Evolutionary conservation across 2,888 invertebrate species (phyloP).

Genomic region (Polylopha cassiicola): DNA sequence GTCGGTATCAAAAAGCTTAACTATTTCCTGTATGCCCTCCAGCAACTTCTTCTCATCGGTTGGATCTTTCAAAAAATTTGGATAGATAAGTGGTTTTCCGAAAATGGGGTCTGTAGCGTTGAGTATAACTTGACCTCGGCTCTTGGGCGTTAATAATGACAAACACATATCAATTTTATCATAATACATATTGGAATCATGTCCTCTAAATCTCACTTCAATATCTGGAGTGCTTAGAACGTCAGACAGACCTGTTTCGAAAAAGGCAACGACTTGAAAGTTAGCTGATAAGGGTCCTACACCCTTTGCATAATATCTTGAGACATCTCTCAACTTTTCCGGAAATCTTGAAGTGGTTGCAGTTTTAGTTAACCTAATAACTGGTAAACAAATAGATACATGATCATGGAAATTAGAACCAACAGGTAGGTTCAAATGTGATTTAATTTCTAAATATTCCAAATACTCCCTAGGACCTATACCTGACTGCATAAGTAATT

Average conservation of each 20-base stretch:
- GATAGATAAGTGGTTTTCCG: constrained; percentile 64
- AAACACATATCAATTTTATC: constrained; percentile 63
- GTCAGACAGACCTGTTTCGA: constrained; percentile 60
- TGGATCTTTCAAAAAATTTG: constrained; percentile 60
- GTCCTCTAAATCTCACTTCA: constrained; percentile 64
- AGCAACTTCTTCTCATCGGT: constrained; percentile 58
- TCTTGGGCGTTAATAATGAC: constrained; percentile 63
- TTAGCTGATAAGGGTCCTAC: constrained; percentile 64
- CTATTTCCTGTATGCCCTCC: constrained; percentile 61
- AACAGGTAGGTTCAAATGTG: constrained; percentile 56
- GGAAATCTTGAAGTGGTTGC: constrained; percentile 54
- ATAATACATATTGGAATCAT: constrained; percentile 70
- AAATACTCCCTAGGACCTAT: constrained; percentile 65
- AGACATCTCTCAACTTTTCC: constrained; percentile 63
- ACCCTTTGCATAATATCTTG: constrained; percentile 60
- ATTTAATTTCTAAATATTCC: constrained; percentile 59
- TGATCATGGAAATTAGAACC: constrained; percentile 71
- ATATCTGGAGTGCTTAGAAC: constrained; percentile 62
- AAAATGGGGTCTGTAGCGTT: constrained; percentile 58
- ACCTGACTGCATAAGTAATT: constrained; percentile 67
- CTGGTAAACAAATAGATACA: constrained; percentile 63
- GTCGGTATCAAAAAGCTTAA: constrained; percentile 66
- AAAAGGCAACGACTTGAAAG: constrained; percentile 63
- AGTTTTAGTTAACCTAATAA: constrained; percentile 57
- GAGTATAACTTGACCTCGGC: constrained; percentile 60